Conservation (phyloP, 1,140 invertebrate genomes). For the Cotesia glomerata region DNA sequence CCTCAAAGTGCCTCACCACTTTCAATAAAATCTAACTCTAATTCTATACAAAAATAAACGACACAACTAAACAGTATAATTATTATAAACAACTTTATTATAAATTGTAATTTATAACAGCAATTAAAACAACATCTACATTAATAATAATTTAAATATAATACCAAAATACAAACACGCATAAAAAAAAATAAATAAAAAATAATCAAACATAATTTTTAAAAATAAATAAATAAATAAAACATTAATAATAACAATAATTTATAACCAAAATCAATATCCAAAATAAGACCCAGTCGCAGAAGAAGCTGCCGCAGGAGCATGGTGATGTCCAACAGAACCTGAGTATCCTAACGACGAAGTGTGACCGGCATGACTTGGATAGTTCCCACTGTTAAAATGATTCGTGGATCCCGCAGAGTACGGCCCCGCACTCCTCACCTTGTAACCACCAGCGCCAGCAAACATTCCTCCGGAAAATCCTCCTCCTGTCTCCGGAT, state of each 20-base stretch:
- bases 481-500: slow-evolving; percentile 18
- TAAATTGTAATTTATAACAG: background rate
- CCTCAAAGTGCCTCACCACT: slow-evolving; percentile 24
- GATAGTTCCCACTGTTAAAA: slow-evolving; percentile 1
- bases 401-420: slow-evolving; percentile 11
- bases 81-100: no score
- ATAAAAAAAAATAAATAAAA: background rate
- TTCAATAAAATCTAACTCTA: background rate
- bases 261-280: background rate
- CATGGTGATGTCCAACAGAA: background rate
- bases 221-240: slow-evolving; percentile 31
- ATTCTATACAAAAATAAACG: background rate
- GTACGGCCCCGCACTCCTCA: slow-evolving; percentile 25
- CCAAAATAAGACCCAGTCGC: background rate
- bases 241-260: background rate
- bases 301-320: background rate
- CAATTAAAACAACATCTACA: slow-evolving; percentile 9
- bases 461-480: slow-evolving; percentile 28
- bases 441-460: slow-evolving; percentile 25
- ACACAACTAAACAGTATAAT: slow-evolving; percentile 1
- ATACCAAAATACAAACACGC: background rate
- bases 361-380: background rate
- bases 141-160: background rate
- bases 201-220: background rate
- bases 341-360: slow-evolving; percentile 23